Base-by-base conservation (phyloP, 2,113 vertebrate genomes). In the Oryzias woworae region DNA sequence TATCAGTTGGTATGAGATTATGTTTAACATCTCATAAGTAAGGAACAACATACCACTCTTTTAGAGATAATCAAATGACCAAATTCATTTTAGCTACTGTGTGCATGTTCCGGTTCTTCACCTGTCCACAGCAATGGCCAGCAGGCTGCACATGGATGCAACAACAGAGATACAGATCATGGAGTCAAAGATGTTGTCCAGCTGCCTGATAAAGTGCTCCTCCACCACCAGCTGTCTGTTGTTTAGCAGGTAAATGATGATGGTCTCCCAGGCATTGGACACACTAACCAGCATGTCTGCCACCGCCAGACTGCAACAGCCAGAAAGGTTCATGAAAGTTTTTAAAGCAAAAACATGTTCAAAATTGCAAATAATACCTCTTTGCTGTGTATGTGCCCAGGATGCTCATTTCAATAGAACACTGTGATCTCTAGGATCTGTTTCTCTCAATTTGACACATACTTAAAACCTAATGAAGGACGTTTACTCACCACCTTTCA, bases 141-240 rank as follows among this genome's bases (percentile, higher is more conserved):
- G 80, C 78, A 99, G 88, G 71, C 96, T 97, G 63, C 95, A 98
- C 95, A 98, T 99, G 15, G 97, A 98, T 12, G 96, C 96, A 77
- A 98, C 95, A 14, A 99, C 94, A 4, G 96, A 98, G 80, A 96
- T 98, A 87, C 96, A 98, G 88, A 98, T 99, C 92, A 98, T 92
- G 46, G 96, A 98, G 82, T 98, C 97, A 45, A 98, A 96, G 22
- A 96, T 88, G 2, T 98, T 97, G 90, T 98, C 97, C 72, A 98
- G 94, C 43, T 97, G 95, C 24, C 93, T 92, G 82, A 97, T 91
- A 68, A 95, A 95, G 69, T 91, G 73, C 22, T 98, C 96, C 45
- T 95, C 92, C 68, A 96, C 94, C 80, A 96, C 83, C 53, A 98
- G 85, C 76, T 95, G 94, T 54, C 85, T 91, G 36, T 94, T 96